These are phyloP conservation scores for Apamea crenata DNA, from an alignment of 2,888 invertebrate genomes.

Conservation along the genomic window DNA sequence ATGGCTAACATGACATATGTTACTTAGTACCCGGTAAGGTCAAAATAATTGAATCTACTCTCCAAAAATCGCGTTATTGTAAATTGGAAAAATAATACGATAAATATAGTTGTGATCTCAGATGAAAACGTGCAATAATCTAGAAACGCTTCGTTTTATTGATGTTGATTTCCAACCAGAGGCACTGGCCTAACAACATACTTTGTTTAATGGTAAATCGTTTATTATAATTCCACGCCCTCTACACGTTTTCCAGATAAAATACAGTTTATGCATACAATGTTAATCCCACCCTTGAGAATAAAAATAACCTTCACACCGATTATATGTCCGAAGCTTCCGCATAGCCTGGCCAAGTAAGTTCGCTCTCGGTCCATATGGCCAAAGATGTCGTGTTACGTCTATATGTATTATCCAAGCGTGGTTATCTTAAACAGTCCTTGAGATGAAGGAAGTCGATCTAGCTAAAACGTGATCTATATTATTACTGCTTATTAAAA, in stretches of 20 bases:
- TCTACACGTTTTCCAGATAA: constrained; percentile 60
- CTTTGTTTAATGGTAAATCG: constrained; percentile 22
- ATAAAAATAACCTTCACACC: constrained; percentile 77
- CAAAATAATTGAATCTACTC: constrained; percentile 20
- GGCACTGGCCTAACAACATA: constrained; percentile 12
- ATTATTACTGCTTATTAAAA: constrained; percentile 49
- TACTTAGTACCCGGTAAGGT: constrained; percentile 25
- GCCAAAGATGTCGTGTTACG: constrained; percentile 70
- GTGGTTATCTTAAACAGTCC: constrained; percentile 64
- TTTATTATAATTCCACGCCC: constrained; percentile 36
- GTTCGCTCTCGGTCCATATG: constrained; percentile 68
- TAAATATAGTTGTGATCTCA: constrained; percentile 37
- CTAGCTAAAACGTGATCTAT: constrained; percentile 67
- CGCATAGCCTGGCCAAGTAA: constrained; percentile 69
- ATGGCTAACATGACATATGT: constrained; percentile 46
- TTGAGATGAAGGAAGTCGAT: constrained; percentile 73
- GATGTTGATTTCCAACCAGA: constrained; percentile 11
- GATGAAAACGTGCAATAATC: constrained; percentile 27
- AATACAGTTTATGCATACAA: constrained; percentile 74
- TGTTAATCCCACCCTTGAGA: constrained; percentile 81
- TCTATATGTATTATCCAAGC: constrained; percentile 63
- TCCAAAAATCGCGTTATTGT: constrained; percentile 24
- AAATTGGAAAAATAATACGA: constrained; percentile 22
- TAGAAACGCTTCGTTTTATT: constrained; percentile 25
- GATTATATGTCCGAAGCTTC: constrained; percentile 76